Evolutionary conservation across 2,888 invertebrate species (phyloP).

Genomic region (Aelia acuminata): DNA sequence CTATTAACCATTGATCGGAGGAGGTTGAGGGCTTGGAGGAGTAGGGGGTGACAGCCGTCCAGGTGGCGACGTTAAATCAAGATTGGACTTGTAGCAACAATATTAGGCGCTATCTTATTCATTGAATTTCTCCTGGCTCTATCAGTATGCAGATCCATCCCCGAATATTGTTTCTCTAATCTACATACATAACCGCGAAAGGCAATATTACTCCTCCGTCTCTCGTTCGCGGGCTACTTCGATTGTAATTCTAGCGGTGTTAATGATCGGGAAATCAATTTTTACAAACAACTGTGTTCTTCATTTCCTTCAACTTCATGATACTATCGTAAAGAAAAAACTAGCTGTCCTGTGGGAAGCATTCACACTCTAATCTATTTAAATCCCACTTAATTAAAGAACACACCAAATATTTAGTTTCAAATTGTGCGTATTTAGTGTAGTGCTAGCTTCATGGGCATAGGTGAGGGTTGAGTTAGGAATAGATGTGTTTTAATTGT

Average conservation of each 20-base stretch:
- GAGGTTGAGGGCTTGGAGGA: neutral
- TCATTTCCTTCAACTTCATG: too few species aligned
- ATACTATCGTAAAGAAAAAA: too few species aligned
- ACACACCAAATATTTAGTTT: too few species aligned
- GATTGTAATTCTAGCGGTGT: neutral
- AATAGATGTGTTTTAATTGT: too few species aligned
- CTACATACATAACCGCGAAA: conserved; percentile 37
- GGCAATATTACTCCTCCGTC: conserved; percentile 23
- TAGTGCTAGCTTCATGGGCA: too few species aligned
- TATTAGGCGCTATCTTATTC: conserved; percentile 42
- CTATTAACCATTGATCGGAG: conserved; percentile 40
- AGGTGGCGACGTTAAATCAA: conserved; percentile 41
- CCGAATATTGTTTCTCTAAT: conserved; percentile 35
- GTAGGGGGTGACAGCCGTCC: neutral
- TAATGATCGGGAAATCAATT: neutral
- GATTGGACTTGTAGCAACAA: conserved; percentile 18
- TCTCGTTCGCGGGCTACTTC: neutral
- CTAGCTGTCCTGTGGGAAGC: too few species aligned
- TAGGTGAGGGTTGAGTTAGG: too few species aligned
- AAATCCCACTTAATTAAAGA: too few species aligned
- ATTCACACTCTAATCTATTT: too few species aligned
- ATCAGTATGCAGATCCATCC: conserved; percentile 42
- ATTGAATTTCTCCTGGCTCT: conserved; percentile 23
- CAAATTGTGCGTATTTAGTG: too few species aligned
- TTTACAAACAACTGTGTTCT: neutral